phyloP scores from a whole-genome alignment of 2,113 vertebrate genomes.

The Peromyscus californicus region DNA sequence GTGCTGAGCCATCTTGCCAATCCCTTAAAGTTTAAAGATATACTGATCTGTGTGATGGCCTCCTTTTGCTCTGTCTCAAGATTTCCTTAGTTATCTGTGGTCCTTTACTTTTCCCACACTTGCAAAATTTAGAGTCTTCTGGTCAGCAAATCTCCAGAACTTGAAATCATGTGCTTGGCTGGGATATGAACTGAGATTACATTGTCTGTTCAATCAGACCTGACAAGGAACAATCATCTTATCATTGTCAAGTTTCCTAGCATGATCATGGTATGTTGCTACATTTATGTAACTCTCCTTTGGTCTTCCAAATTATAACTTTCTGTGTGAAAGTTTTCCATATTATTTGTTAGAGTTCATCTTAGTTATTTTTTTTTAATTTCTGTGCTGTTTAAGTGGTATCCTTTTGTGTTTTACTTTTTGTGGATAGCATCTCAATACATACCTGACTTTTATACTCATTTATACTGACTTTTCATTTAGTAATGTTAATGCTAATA shows the following conservation, averaged over 20 bases:
- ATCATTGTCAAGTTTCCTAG: background rate
- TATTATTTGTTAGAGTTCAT: background rate
- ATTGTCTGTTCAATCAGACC: background rate
- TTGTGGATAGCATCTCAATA: background rate
- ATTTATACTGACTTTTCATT: background rate
- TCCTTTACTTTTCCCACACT: background rate
- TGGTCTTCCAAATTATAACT: background rate
- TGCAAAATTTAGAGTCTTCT: conserved; percentile 6
- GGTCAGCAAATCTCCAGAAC: background rate
- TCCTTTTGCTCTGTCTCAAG: background rate
- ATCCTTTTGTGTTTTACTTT: background rate
- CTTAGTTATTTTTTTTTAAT: background rate
- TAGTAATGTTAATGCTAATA: background rate
- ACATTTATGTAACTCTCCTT: background rate
- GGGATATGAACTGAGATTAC: background rate
- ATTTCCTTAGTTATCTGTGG: background rate
- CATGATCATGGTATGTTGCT: background rate
- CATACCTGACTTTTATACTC: background rate
- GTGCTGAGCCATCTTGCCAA: background rate
- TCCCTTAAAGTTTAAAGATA: background rate
- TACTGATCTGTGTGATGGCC: background rate
- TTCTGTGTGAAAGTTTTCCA: background rate
- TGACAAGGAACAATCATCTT: background rate
- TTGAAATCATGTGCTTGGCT: background rate
- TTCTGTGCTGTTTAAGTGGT: background rate